These are phyloP conservation scores for Aeoliscus strigatus DNA, from an alignment of 2,797 vertebrate genomes.

Conservation along the genomic window DNA sequence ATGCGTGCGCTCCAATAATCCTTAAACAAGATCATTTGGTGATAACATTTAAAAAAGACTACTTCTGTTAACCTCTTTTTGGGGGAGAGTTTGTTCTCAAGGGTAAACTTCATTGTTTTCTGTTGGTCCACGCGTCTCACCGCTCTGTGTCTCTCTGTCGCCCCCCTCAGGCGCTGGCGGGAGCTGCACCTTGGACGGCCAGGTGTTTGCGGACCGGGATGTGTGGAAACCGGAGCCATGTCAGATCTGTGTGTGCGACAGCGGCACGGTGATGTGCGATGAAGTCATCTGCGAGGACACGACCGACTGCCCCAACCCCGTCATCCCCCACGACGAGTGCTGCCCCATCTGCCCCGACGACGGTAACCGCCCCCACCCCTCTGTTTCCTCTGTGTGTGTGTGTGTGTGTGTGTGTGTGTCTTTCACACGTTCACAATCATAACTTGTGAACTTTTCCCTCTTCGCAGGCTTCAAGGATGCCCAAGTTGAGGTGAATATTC, in stretches of 20 bases:
- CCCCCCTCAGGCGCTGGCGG: conserved; percentile 56
- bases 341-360: conserved; percentile 86
- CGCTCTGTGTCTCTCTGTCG: conserved; percentile 32
- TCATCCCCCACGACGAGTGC: conserved; percentile 85
- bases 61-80: no score
- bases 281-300: conserved; percentile 83
- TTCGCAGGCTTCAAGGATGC: conserved; percentile 61
- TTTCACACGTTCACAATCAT: not conserved
- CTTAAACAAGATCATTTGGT: no score
- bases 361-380: conserved; percentile 27
- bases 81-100: no score
- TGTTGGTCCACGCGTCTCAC: conserved; percentile 21
- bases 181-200: conserved; percentile 80
- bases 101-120: no score
- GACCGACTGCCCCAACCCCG: conserved; percentile 79
- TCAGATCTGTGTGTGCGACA: conserved; percentile 92
- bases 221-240: conserved; percentile 92
- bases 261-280: conserved; percentile 85
- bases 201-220: conserved; percentile 81
- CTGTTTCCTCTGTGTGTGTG: not conserved
- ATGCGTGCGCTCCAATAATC: no score
- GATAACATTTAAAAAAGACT: no score
- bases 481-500: conserved; percentile 69
- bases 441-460: not conserved
- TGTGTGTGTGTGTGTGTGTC: not conserved